Evolutionary conservation across 2,113 vertebrate genomes (phyloP), one percentile per base, ranked within the genome.

Genomic region (Rattus rattus): DNA sequence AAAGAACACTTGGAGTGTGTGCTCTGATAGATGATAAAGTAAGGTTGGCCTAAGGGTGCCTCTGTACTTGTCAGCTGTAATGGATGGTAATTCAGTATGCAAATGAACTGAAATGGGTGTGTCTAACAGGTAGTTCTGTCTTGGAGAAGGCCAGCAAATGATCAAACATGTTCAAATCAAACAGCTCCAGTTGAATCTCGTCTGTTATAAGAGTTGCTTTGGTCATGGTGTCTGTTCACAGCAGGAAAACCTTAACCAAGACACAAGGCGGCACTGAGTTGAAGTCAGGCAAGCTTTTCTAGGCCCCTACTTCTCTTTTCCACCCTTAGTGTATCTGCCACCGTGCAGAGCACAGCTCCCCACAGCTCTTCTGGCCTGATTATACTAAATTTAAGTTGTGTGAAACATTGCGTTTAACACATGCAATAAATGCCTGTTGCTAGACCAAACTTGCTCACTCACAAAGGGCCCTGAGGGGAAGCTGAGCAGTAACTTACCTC

Each of bases 401-500:
- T 33, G 13, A 65, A 67, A 63, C 28, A 86, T 47, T 5, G 6
- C 69, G 5, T 81, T 67, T 70, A 70, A 69, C 33, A 19, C 2
- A 22, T 67, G 79, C 30, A 24, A 2, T 52, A n/a, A n/a, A 70
- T n/a, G 49, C 22, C 67, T n/a, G 3, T 19, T 77, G 24, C 14
- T 47, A 26, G 7, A 16, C 59, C 36, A 8, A 3, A 56, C 10
- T 26, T 70, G 52, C 52, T 94, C 4, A 28, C n/a, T 61, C 49
- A 52, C 22, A 88, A 47, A 11, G 59, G 10, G 47, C 16, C 26
- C 84, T 2, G 1, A 4, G 30, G 47, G 61, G 3, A 20, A 36
- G 33, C 19, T 6, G 63, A 67, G 56, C 39, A 20, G 19, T 22
- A 28, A 61, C 97, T 97, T 49, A 98, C 97, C 97, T 98, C 96